Evolutionary conservation across 2,888 invertebrate genomes (phyloP).

Genomic region (Apodemia duryi): DNA sequence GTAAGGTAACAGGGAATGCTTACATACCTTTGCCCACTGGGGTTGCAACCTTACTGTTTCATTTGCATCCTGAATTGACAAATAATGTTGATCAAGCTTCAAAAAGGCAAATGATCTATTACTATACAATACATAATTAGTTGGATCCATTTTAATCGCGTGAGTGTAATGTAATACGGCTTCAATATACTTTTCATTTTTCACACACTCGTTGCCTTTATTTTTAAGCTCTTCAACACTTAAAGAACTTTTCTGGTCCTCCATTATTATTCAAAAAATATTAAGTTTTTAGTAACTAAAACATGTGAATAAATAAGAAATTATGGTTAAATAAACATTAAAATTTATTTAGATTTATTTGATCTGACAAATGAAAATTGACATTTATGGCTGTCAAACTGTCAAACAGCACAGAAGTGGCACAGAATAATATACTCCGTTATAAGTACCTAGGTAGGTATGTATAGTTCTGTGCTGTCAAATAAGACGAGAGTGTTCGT

Average conservation of each 20-base stretch:
- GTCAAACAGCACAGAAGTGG: too few relatives aligned
- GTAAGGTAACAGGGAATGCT: too few relatives aligned
- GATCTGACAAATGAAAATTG: too few relatives aligned
- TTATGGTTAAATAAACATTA: too few relatives aligned
- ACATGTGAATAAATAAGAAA: too few relatives aligned
- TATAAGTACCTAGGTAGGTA: too few relatives aligned
- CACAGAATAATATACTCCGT: too few relatives aligned
- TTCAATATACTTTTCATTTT: constrained; percentile 85
- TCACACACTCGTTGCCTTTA: constrained; percentile 87
- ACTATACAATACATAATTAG: constrained; percentile 85
- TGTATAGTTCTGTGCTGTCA: too few relatives aligned
- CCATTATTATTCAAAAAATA: constrained; percentile 39
- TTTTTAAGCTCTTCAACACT: constrained; percentile 82
- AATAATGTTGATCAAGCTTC: constrained; percentile 86
- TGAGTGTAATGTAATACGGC: constrained; percentile 89
- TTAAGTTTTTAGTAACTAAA: neutral
- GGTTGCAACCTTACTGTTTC: constrained; percentile 86
- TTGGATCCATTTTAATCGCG: constrained; percentile 86
- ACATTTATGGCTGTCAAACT: too few relatives aligned
- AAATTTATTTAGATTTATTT: too few relatives aligned
- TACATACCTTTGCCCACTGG: constrained; percentile 85
- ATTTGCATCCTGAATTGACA: constrained; percentile 88
- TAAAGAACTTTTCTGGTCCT: constrained; percentile 52
- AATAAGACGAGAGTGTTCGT: too few relatives aligned
- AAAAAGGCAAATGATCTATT: constrained; percentile 90